phyloP scores from a whole-genome alignment of 2,888 invertebrate genomes.

The Norana najaformis region DNA sequence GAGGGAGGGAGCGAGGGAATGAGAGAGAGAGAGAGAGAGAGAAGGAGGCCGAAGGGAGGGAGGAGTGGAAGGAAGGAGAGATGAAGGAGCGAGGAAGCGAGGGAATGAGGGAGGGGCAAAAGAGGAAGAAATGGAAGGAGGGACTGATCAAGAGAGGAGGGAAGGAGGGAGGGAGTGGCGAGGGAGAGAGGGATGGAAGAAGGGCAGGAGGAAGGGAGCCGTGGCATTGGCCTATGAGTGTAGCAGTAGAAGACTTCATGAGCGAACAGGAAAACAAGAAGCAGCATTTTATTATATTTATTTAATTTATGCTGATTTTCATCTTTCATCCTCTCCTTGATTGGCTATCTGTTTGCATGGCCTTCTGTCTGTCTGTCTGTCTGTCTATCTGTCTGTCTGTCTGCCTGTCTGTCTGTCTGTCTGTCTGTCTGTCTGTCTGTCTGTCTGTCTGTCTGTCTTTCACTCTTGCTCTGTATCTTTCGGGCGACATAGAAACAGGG shows the following conservation, averaged over 20 bases:
- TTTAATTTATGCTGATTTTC: not conserved
- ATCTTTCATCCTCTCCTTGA: not conserved
- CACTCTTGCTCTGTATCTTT: not conserved
- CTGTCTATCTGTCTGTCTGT: not conserved
- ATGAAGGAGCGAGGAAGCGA: not conserved
- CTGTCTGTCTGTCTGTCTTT: not conserved
- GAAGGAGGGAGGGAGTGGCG: not conserved
- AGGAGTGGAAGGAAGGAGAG: not conserved
- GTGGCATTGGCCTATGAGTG: not conserved
- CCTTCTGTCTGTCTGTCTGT: not conserved
- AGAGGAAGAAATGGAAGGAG: not conserved
- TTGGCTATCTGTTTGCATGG: not conserved
- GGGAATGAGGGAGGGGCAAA: not conserved
- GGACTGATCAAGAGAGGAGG: not conserved
- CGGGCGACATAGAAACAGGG: not conserved
- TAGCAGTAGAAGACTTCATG: not conserved
- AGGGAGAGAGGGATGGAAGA: not conserved
- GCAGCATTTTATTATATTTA: not conserved
- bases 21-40: not conserved
- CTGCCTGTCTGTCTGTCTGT: not conserved
- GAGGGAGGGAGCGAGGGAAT: not conserved
- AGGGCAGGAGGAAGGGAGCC: not conserved
- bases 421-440: not conserved
- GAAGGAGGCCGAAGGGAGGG: not conserved
- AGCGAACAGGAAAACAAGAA: not conserved